Percentiles rank a stretch among this genome's conserved stretches.
These are phyloP conservation scores for Xiphophorus maculatus DNA, from an alignment of 2,113 vertebrate genomes.

Conservation along the genomic window DNA sequence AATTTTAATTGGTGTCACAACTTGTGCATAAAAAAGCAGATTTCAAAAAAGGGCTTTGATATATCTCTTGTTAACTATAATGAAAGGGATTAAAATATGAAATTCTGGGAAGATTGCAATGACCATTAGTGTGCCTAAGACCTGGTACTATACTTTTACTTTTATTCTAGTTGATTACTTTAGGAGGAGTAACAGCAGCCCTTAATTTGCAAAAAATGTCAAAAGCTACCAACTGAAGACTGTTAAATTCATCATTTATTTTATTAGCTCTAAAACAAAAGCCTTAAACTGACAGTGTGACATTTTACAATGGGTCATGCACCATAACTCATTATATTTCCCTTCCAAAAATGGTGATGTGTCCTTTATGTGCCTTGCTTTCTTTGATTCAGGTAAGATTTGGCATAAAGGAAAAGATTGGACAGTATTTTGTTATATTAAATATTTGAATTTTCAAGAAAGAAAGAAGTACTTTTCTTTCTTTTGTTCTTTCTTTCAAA, in stretches of 20 bases:
- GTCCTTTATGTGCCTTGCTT: background rate
- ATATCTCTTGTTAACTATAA: background rate
- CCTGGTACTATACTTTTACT: no score
- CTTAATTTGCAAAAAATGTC: background rate
- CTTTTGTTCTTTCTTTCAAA: no score
- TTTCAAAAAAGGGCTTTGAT: background rate
- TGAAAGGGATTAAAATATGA: background rate
- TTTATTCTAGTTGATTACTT: no score
- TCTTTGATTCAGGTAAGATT: background rate
- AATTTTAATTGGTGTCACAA: conserved; percentile 9
- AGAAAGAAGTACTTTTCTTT: no score
- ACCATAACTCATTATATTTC: background rate
- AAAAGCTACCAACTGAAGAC: background rate
- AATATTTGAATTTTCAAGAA: background rate
- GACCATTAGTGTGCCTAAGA: background rate
- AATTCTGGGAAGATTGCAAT: background rate
- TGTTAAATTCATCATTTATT: background rate
- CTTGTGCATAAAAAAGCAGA: conserved; percentile 38
- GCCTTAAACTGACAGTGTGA: background rate
- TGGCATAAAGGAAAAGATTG: background rate
- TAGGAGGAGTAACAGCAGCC: background rate
- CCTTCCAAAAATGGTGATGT: background rate
- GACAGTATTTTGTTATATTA: background rate
- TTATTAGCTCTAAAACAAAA: background rate
- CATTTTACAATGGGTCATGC: background rate